Percentiles rank a stretch among this genome's conserved stretches.
These are phyloP conservation scores for Peromyscus nudipes DNA, from an alignment of 2,797 vertebrate genomes.

Conservation along the genomic window DNA sequence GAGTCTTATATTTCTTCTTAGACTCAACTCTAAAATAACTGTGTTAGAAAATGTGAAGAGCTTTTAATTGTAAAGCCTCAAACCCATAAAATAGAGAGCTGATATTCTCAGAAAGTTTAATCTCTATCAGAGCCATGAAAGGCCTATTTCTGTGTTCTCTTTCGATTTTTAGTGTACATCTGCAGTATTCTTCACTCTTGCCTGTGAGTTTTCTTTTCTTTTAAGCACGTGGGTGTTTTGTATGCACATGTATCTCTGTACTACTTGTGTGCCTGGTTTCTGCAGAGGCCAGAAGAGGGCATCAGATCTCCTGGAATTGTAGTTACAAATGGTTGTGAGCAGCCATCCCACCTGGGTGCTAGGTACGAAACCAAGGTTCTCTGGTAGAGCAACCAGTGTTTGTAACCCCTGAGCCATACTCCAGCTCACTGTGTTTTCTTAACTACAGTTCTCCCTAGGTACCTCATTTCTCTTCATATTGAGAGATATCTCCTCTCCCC, in stretches of 20 bases:
- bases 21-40: conserved; percentile 41
- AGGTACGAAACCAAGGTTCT: not conserved
- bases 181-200: not conserved
- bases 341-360: too few relatives aligned
- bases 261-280: not conserved
- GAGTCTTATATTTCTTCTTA: conserved; percentile 56
- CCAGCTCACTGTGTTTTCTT: not conserved
- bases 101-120: conserved; percentile 28
- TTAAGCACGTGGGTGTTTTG: not conserved
- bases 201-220: not conserved
- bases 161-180: conserved; percentile 1
- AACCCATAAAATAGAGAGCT: conserved; percentile 16
- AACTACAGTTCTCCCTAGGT: not conserved
- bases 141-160: conserved; percentile 38
- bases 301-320: not conserved
- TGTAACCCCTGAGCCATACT: not conserved
- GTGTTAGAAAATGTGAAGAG: not conserved
- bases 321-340: not conserved
- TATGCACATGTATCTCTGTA: not conserved
- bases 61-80: conserved; percentile 55
- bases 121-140: conserved; percentile 1
- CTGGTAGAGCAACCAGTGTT: not conserved
- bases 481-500: not conserved
- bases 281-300: not conserved
- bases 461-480: conserved; percentile 4